Percentiles rank a stretch among this genome's conserved stretches.
Conservation (phyloP, 2,888 invertebrate species). For the Fragum whitleyi region DNA sequence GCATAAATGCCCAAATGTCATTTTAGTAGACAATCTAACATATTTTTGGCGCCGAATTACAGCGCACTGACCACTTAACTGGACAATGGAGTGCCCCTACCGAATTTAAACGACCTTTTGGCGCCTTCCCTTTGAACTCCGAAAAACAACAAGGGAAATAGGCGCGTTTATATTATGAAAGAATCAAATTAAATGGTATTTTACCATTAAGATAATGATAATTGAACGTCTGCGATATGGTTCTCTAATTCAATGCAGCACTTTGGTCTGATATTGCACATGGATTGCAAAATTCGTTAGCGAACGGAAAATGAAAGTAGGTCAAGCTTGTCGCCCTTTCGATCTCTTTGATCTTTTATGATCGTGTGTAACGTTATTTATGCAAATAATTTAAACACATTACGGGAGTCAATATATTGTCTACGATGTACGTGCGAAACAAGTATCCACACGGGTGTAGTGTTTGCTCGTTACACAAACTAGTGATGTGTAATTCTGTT, state of each 20-base stretch:
- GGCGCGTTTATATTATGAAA: constrained; percentile 71
- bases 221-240: constrained; percentile 19
- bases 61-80: constrained; percentile 28
- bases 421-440: neutral
- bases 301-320: constrained; percentile 22
- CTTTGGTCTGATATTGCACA: neutral
- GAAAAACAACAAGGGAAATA: constrained; percentile 72
- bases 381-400: constrained; percentile 28
- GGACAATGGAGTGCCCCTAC: neutral
- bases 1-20: neutral
- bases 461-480: neutral
- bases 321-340: constrained; percentile 39
- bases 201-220: constrained; percentile 25
- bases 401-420: constrained; percentile 9
- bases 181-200: constrained; percentile 50
- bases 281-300: neutral
- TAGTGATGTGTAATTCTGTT: constrained; percentile 4
- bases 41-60: neutral
- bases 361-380: constrained; percentile 27
- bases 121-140: constrained; percentile 75
- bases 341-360: constrained; percentile 36
- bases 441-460: neutral
- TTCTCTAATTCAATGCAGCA: constrained; percentile 1
- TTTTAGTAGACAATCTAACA: neutral
- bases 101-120: constrained; percentile 47